Evolutionary conservation across 2,888 invertebrate species (phyloP), one percentile per base, ranked within the genome.

Genomic region (Nomada flava): DNA sequence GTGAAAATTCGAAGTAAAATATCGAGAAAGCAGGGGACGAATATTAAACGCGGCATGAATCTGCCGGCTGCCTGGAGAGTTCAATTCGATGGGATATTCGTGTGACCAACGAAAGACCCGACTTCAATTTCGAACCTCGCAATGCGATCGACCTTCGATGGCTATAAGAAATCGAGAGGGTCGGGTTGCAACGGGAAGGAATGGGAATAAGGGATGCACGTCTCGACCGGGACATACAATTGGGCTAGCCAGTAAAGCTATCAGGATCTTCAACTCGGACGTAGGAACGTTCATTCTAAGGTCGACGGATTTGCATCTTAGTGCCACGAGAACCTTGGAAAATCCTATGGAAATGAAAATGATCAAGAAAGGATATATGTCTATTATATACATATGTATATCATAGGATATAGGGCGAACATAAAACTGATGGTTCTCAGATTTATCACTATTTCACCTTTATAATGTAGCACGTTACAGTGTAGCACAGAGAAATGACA

Each of bases 131-230:
- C 53, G 20, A 70, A 47, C 18, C 70, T 3, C 36, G 50, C 62
- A 29, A 67, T 67, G 67, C 55, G 67, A 73, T 57, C 67, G 67
- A 67, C 57, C 20, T 67, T 47, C 67, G 57, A 67, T 29, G 67
- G 7, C 29, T 57, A 3, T 20, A 67, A 73, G 73, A 73, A 67
- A 67, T 73, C 57, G 67, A 57, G 18, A n/a, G 36, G 52, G 63
- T 18, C 18, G 13, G 63, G 1, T 52, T 11, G 23, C 18, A n/a
- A 42, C 4, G 23, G 52, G 9, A 64, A 29, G 57, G 36, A 11
- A 18, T 11, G 44, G 11, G 67, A 44, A 73, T 67, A 73, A 67
- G 47, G 47, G 47, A 57, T 57, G 52, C 55, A 64, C 42, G 55
- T 36, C 20, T 20, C 47, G 69, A 42, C 4, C 64, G 60, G 55